Conservation (phyloP, 2,113 vertebrate species). For the Xerus inauris region DNA sequence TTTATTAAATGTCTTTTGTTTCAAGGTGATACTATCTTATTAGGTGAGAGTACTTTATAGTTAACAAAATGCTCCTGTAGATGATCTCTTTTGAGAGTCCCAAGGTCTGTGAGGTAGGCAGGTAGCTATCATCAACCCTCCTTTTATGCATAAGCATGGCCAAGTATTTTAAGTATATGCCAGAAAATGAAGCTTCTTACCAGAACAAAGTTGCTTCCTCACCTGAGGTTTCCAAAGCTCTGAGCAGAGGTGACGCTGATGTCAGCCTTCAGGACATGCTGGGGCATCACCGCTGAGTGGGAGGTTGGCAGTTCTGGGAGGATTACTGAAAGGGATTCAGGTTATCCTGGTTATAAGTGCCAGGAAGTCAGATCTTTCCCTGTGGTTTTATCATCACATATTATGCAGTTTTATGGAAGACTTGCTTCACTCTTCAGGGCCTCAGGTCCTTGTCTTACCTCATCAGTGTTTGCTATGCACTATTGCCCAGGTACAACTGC, state of each 20-base stretch:
- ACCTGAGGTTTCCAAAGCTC: not conserved
- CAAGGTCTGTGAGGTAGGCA: not conserved
- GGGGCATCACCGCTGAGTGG: not conserved
- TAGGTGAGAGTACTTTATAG: not conserved
- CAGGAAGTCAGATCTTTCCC: constrained; percentile 37
- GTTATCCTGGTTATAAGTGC: constrained; percentile 50
- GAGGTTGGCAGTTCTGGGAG: constrained; percentile 15
- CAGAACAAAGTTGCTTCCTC: not conserved
- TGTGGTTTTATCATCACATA: constrained; percentile 1
- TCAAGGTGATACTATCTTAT: not conserved
- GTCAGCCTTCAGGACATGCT: constrained; percentile 44
- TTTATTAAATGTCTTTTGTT: constrained; percentile 11
- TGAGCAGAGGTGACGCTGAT: not conserved
- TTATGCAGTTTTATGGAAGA: constrained; percentile 42
- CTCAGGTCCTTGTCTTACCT: not conserved
- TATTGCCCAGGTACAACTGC: not conserved
- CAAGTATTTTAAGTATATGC: not conserved
- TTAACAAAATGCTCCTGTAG: not conserved
- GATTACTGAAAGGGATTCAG: constrained; percentile 44
- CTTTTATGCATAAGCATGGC: not conserved
- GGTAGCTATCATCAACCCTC: not conserved
- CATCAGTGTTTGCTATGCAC: not conserved
- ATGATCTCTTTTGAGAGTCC: not conserved
- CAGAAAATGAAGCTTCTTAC: constrained; percentile 14
- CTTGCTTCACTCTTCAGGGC: constrained; percentile 38